These are phyloP conservation scores for Dasyornis broadbenti DNA, from an alignment of 2,113 vertebrate genomes.

Conservation along the genomic window DNA sequence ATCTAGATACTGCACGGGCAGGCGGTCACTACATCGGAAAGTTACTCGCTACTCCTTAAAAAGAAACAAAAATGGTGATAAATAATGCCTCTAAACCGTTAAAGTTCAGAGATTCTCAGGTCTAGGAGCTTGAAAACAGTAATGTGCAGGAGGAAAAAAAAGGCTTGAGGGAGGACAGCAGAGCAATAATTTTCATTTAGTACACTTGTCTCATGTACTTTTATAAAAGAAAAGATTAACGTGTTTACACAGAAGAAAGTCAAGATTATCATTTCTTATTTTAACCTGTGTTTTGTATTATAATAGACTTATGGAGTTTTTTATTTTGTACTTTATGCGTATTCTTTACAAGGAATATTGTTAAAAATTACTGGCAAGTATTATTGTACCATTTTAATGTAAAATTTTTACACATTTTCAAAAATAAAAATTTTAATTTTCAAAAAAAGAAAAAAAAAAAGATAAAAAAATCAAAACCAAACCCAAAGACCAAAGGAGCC, in stretches of 20 bases:
- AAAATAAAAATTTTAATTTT: conserved; percentile 83
- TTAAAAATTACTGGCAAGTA: conserved; percentile 87
- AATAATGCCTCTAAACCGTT: conserved; percentile 44
- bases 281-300: conserved; percentile 92
- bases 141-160: neutral
- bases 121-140: conserved; percentile 57
- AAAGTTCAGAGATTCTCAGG: conserved; percentile 72
- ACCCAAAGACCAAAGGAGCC: neutral
- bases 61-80: neutral
- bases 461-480: neutral
- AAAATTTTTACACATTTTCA: conserved; percentile 90
- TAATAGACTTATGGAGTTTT: conserved; percentile 70
- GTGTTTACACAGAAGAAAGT: conserved; percentile 78
- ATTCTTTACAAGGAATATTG: conserved; percentile 91
- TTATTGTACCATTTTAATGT: conserved; percentile 92
- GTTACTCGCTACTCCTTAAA: conserved; percentile 8
- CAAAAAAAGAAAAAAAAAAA: conserved; percentile 63
- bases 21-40: neutral
- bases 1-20: neutral
- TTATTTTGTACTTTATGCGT: conserved; percentile 84
- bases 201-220: conserved; percentile 67
- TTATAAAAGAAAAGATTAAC: conserved; percentile 65
- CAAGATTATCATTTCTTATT: conserved; percentile 73
- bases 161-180: conserved; percentile 54
- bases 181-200: conserved; percentile 65